phyloP scores from a whole-genome alignment of 1,140 invertebrate species.

The Sitodiplosis mosellana region DNA sequence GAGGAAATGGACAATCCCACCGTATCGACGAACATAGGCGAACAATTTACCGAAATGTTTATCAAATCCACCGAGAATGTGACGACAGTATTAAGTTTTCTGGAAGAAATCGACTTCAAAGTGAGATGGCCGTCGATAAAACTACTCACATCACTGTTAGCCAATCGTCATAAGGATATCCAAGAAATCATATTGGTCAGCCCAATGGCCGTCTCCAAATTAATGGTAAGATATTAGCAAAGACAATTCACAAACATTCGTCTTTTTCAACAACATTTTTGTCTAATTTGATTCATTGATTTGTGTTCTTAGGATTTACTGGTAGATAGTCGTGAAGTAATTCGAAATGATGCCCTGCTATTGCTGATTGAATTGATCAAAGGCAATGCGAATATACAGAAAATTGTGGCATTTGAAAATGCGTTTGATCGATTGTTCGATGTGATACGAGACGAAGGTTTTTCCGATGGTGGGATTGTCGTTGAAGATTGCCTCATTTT shows the following conservation, averaged over 20 bases:
- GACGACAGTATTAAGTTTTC: conserved; percentile 57
- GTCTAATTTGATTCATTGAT: too few species aligned
- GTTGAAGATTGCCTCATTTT: conserved; percentile 96
- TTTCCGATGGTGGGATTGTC: conserved; percentile 88
- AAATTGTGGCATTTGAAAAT: conserved; percentile 99
- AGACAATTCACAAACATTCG: too few species aligned
- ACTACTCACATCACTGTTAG: conserved; percentile 61
- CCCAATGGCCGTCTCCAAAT: conserved; percentile 92
- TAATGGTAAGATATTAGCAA: too few species aligned
- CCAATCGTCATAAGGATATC: conserved; percentile 73
- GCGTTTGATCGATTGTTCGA: conserved; percentile 91
- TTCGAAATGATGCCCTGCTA: conserved; percentile 87
- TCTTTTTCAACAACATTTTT: too few species aligned
- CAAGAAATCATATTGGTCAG: conserved; percentile 89
- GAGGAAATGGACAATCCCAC: conserved; percentile 51
- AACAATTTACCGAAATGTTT: conserved; percentile 97
- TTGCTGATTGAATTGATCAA: conserved; percentile 88
- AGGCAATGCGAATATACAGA: conserved; percentile 95
- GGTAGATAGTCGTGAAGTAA: conserved; percentile 83
- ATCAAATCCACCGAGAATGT: conserved; percentile 84
- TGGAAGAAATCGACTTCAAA: conserved; percentile 90
- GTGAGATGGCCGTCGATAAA: conserved; percentile 77
- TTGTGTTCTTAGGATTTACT: too few species aligned
- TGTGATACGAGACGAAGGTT: conserved; percentile 83
- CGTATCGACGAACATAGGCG: conserved; percentile 51